These are phyloP conservation scores for Notechis scutatus DNA, from an alignment of 2,113 vertebrate species.

Conservation along the genomic window DNA sequence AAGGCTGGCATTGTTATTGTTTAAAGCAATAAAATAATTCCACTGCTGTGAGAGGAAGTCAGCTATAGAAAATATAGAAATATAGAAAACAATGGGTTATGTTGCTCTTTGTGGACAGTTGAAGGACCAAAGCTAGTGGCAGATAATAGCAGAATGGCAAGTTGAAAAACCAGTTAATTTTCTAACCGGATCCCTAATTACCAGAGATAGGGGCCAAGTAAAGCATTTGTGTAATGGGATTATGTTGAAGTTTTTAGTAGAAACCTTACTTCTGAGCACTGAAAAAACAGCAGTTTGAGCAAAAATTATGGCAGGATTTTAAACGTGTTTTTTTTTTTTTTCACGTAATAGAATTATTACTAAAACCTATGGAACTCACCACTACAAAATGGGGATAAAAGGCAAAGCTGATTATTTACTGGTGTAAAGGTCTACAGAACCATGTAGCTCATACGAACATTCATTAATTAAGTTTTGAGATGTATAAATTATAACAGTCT, in stretches of 20 bases:
- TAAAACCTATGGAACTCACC: slow-evolving; percentile 35
- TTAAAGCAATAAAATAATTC: background rate
- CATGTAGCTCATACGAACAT: slow-evolving; percentile 42
- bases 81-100: background rate
- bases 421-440: background rate
- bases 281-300: no score
- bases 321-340: background rate
- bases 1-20: background rate
- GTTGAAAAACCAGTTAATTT: background rate
- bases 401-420: background rate
- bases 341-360: background rate
- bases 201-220: background rate
- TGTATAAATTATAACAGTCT: slow-evolving; percentile 58
- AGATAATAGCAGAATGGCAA: background rate
- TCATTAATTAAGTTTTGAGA: slow-evolving; percentile 56
- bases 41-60: background rate
- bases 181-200: background rate
- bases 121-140: background rate
- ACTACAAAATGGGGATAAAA: slow-evolving; percentile 24
- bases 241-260: background rate
- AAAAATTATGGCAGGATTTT: background rate
- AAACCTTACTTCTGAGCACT: background rate
- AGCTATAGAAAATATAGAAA: background rate
- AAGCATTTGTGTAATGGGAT: background rate
- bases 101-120: background rate